Evolutionary conservation across 2,888 invertebrate genomes (phyloP).

Genomic region (Sinopyrophorus schimmeli): DNA sequence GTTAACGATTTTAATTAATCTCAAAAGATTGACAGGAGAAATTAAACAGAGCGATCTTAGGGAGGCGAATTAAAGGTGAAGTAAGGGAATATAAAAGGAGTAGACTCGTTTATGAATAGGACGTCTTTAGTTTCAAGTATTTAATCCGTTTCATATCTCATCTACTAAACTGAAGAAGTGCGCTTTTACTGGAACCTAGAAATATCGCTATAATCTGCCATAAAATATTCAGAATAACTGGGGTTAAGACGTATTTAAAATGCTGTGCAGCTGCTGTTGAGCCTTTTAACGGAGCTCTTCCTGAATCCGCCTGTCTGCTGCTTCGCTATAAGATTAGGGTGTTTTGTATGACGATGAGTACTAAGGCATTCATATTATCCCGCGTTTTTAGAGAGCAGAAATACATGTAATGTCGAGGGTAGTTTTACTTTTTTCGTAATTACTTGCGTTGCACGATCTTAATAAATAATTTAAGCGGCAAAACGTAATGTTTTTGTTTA

Average conservation of each 20-base stretch:
- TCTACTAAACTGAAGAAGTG: slow-evolving; percentile 21
- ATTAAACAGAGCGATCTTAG: too few relatives aligned
- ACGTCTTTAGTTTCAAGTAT: too few relatives aligned
- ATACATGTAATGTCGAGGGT: too few relatives aligned
- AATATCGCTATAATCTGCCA: slow-evolving; percentile 30
- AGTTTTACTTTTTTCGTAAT: too few relatives aligned
- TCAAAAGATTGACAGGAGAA: too few relatives aligned
- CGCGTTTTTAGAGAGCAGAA: slow-evolving; percentile 5
- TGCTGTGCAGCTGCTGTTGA: slow-evolving; percentile 32
- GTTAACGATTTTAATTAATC: too few relatives aligned
- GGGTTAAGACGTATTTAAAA: slow-evolving; percentile 34
- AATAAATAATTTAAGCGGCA: too few relatives aligned
- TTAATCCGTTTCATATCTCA: slow-evolving; percentile 30
- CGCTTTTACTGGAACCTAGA: slow-evolving; percentile 24
- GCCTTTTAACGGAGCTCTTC: slow-evolving; percentile 31
- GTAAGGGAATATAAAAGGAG: too few relatives aligned
- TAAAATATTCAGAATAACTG: slow-evolving; percentile 33
- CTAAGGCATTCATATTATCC: slow-evolving; percentile 17
- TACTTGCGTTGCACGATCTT: too few relatives aligned
- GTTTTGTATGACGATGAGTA: slow-evolving; percentile 24
- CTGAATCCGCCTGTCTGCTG: slow-evolving; percentile 28
- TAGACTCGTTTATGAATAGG: too few relatives aligned
- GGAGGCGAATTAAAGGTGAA: too few relatives aligned
- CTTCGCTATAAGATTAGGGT: slow-evolving; percentile 27
- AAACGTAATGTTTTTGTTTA: too few relatives aligned